Conservation (phyloP, 2,888 invertebrate species). For the Microctonus brassicae region DNA sequence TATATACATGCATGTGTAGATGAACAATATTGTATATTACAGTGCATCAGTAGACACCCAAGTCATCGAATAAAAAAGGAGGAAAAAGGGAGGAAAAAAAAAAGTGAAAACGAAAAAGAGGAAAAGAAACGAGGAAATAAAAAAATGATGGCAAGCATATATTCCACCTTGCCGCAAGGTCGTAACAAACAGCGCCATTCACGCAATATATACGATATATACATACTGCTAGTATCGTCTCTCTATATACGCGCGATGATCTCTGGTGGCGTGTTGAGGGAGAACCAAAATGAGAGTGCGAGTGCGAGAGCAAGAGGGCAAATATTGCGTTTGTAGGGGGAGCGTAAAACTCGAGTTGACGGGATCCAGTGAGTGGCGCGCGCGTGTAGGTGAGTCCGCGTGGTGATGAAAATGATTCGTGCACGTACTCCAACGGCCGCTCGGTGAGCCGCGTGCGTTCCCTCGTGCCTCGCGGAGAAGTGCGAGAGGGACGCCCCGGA, state of each 20-base stretch:
- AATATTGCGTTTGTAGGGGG: not conserved
- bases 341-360: constrained; percentile 2
- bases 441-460: constrained; percentile 34
- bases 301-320: constrained; percentile 17
- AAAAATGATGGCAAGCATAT: constrained; percentile 11
- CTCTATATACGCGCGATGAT: constrained; percentile 10
- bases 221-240: not conserved
- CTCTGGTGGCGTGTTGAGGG: constrained; percentile 19
- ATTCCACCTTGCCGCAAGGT: constrained; percentile 46
- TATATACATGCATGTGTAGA: constrained; percentile 22
- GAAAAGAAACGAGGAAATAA: constrained; percentile 13
- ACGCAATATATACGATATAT: constrained; percentile 41
- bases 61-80: not conserved
- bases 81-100: not conserved
- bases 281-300: constrained; percentile 17
- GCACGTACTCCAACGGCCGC: constrained; percentile 31
- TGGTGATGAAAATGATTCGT: constrained; percentile 41
- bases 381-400: constrained; percentile 32
- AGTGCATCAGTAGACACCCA: constrained; percentile 37
- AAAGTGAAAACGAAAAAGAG: constrained; percentile 9
- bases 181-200: constrained; percentile 48
- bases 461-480: constrained; percentile 13
- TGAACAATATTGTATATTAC: too few relatives aligned
- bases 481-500: constrained; percentile 23
- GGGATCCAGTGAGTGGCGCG: constrained; percentile 4